These are phyloP conservation scores for Pipistrellus nathusii DNA, from an alignment of 2,797 vertebrate species.

Conservation along the genomic window DNA sequence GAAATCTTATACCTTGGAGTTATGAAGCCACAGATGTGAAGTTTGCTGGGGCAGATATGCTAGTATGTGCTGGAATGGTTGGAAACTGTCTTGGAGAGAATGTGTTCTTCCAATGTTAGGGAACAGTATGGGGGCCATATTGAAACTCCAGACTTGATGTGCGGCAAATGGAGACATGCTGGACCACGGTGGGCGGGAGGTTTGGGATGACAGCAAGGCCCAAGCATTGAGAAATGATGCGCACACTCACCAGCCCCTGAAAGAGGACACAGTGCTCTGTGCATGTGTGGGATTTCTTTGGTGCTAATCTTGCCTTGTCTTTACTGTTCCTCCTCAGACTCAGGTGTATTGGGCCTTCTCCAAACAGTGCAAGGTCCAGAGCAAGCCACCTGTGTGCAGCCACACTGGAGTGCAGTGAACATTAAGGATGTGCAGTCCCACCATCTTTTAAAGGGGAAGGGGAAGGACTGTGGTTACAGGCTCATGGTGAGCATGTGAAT, in stretches of 20 bases:
- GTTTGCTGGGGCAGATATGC: background rate
- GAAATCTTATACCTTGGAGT: background rate
- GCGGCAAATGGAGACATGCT: background rate
- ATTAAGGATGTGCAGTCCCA: background rate
- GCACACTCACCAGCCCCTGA: background rate
- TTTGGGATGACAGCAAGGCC: background rate
- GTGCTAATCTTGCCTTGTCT: background rate
- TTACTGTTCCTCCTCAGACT: background rate
- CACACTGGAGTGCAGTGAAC: background rate
- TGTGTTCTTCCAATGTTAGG: background rate
- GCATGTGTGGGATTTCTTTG: background rate
- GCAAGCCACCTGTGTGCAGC: background rate
- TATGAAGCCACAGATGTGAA: background rate
- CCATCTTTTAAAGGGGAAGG: background rate
- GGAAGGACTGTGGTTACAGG: background rate
- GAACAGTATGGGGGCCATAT: background rate
- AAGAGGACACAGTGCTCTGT: background rate
- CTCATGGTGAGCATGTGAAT: background rate
- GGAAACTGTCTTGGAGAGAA: background rate
- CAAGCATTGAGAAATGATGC: background rate
- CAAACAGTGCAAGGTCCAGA: background rate
- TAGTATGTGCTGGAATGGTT: background rate
- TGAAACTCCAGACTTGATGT: background rate
- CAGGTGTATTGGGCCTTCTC: background rate
- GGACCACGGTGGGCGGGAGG: no score